Percentiles rank a stretch among this genome's conserved stretches.
Conservation (phyloP, 1,140 invertebrate species). For the Eumeta japonica region DNA sequence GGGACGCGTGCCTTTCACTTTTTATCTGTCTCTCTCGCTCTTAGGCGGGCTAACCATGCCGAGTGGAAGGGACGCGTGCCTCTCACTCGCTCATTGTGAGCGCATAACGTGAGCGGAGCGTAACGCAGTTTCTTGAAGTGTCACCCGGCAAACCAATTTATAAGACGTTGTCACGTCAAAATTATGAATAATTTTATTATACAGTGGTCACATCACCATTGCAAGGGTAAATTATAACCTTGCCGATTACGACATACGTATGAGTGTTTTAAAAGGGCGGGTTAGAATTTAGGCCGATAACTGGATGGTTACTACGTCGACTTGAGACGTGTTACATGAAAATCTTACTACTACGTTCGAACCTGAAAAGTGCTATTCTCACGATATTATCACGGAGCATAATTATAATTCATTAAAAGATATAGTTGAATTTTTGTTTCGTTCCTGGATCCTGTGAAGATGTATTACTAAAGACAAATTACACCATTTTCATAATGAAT, state of each 20-base stretch:
- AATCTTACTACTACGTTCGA: conserved; percentile 17
- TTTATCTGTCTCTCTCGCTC: too few species aligned
- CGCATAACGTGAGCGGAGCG: too few species aligned
- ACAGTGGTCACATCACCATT: too few species aligned
- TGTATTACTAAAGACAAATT: conserved; percentile 14
- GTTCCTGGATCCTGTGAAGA: conserved; percentile 13
- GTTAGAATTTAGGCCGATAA: conserved; percentile 16
- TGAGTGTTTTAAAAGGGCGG: conserved; percentile 17
- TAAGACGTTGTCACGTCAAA: too few species aligned
- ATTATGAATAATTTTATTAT: too few species aligned
- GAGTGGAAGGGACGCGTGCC: too few species aligned
- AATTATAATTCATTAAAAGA: conserved; percentile 16
- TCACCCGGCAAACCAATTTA: too few species aligned
- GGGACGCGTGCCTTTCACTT: too few species aligned
- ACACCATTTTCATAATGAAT: too few species aligned
- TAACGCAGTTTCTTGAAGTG: too few species aligned
- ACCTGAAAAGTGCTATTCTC: conserved; percentile 16
- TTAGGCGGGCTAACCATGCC: too few species aligned
- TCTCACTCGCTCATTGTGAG: too few species aligned
- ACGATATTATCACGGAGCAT: conserved; percentile 10
- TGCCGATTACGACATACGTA: conserved; percentile 15
- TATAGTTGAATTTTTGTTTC: conserved; percentile 13
- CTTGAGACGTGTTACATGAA: conserved; percentile 14
- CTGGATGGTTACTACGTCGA: conserved; percentile 14
- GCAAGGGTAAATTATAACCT: conserved; percentile 13